Base-by-base conservation (phyloP, 2,888 invertebrate genomes). In the Drosophila conformis region DNA sequence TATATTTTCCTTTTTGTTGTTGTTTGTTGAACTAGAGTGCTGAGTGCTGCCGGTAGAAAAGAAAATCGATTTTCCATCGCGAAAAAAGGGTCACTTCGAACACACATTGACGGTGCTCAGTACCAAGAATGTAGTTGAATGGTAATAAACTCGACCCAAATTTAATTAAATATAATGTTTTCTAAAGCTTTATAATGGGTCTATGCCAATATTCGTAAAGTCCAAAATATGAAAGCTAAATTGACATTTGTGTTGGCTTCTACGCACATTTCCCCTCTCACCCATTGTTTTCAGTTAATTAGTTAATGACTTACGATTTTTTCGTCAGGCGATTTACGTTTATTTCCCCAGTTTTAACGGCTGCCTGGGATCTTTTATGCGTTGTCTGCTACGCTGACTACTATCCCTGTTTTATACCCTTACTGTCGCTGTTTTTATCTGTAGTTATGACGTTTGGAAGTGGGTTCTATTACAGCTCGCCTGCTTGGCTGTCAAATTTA, bases 321-420 rank as follows among this genome's bases (percentile, higher is more conserved):
- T 53, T 36, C 35, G 51, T 27, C 25, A 21, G 27, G 5, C 40
- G 53, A 40, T 40, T 72, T 25, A 40, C 35, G 21, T 65, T 49
- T 72, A 31, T 56, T 59, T 65, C n/a, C 15, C n/a, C 18, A 21
- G 29, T 65, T 71, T 65, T 78, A 72, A 76, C 76, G 65, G 71
- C 74, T 73, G 80, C 66, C 73, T 73, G 85, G 52, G 62, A 68
- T 71, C 76, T 87, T 87, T 87, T 85, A 83, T 83, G 7, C 36
- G 27, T 49, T 52, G 15, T n/a, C 53, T 69, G 35, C 49, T 40
- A n/a, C 13, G 13, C 51, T 48, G 29, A 18, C 36, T 25, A 8
- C 40, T 56, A 36, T 35, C 31, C 31, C 40, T 58, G 36, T 38
- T 38, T 35, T 25, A 29, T 49, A 64, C 51, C 58, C 69, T 38